phyloP scores from a whole-genome alignment of 2,888 invertebrate species.

The Isoperla grammatica region DNA sequence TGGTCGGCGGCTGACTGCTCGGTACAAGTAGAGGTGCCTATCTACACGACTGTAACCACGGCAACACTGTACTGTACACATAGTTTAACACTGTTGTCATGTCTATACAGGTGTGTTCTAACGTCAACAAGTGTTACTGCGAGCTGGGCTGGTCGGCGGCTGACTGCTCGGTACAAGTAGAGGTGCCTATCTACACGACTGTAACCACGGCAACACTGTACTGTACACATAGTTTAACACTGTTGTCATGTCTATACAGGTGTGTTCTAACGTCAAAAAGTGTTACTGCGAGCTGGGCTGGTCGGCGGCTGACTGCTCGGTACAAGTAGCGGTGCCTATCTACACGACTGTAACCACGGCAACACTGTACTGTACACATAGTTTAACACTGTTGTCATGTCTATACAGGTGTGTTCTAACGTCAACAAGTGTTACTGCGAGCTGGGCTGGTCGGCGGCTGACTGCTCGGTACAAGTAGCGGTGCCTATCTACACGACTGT shows the following conservation, averaged over 20 bases:
- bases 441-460: slow-evolving; percentile 79
- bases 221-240: too few species aligned
- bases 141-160: slow-evolving; percentile 79
- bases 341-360: slow-evolving; percentile 48
- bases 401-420: slow-evolving; percentile 87
- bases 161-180: slow-evolving; percentile 76
- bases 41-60: slow-evolving; percentile 47
- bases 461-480: slow-evolving; percentile 75
- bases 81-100: too few species aligned
- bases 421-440: slow-evolving; percentile 88
- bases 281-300: slow-evolving; percentile 89
- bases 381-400: too few species aligned
- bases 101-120: slow-evolving; percentile 93
- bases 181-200: slow-evolving; percentile 43
- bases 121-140: slow-evolving; percentile 88
- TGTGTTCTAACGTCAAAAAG: slow-evolving; percentile 86
- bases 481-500: slow-evolving; percentile 45
- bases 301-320: slow-evolving; percentile 83
- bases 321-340: slow-evolving; percentile 55
- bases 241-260: too few species aligned
- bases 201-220: too few species aligned
- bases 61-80: too few species aligned
- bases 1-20: slow-evolving; percentile 88
- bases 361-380: too few species aligned
- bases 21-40: slow-evolving; percentile 57